Percentiles rank a stretch among this genome's conserved stretches.
Conservation (phyloP, 2,888 invertebrate genomes). For the Geophilus truncorum region DNA sequence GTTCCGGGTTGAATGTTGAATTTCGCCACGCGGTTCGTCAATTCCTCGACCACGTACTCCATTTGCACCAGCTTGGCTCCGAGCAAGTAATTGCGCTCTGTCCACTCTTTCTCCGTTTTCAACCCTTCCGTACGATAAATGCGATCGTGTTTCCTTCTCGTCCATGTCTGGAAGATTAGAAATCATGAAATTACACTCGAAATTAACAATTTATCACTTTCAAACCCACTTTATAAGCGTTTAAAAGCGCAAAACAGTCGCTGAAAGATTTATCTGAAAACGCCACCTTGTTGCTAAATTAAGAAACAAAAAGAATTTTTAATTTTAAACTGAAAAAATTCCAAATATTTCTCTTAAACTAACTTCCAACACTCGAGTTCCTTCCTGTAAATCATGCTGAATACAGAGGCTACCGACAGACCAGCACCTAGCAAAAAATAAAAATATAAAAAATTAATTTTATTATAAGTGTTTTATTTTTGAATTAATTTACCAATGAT, state of each 20-base stretch:
- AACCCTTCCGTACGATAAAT: constrained; percentile 51
- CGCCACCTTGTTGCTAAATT: constrained; percentile 68
- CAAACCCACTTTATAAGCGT: constrained; percentile 65
- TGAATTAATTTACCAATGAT: constrained; percentile 63
- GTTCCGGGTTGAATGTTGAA: neutral
- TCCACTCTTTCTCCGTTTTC: constrained; percentile 61
- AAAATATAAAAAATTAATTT: no score
- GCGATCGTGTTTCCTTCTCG: constrained; percentile 57
- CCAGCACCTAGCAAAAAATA: constrained; percentile 75
- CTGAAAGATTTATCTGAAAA: constrained; percentile 81
- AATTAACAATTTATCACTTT: neutral
- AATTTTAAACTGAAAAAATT: neutral
- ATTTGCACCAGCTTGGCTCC: constrained; percentile 67
- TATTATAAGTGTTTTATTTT: no score
- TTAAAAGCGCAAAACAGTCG: constrained; percentile 75
- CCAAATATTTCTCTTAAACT: neutral
- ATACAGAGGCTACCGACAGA: constrained; percentile 73
- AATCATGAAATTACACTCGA: neutral
- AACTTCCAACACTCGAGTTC: neutral
- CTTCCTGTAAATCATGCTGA: constrained; percentile 64
- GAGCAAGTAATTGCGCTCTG: constrained; percentile 63
- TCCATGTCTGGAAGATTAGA: constrained; percentile 58
- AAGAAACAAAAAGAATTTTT: constrained; percentile 51
- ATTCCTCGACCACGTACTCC: constrained; percentile 64
- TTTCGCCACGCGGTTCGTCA: constrained; percentile 50